These are phyloP conservation scores for Lampris incognitus DNA, from an alignment of 2,113 vertebrate species.

Conservation along the genomic window DNA sequence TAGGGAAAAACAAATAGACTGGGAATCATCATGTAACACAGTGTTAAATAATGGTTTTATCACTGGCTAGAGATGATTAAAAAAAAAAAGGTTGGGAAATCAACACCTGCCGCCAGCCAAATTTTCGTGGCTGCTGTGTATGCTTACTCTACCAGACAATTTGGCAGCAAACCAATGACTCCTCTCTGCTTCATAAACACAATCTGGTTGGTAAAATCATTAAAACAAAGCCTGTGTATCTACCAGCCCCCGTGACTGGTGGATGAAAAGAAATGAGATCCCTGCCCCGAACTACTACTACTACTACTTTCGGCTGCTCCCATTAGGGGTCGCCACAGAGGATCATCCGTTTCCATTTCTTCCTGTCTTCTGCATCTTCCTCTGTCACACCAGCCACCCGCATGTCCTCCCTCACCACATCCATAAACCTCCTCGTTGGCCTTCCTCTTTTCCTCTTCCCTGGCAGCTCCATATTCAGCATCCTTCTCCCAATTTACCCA, in stretches of 20 bases:
- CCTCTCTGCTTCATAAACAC: constrained; percentile 35
- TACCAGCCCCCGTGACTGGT: constrained; percentile 20
- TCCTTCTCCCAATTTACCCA: too few relatives aligned
- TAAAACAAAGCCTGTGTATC: constrained; percentile 4
- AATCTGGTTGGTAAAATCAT: constrained; percentile 30
- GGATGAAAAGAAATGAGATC: constrained; percentile 28
- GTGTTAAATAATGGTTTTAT: constrained; percentile 51
- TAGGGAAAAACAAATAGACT: constrained; percentile 32
- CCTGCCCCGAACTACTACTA: neutral
- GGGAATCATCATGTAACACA: constrained; percentile 39
- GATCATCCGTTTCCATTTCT: too few relatives aligned
- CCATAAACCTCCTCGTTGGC: too few relatives aligned
- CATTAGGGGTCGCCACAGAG: too few relatives aligned
- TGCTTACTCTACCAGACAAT: constrained; percentile 51
- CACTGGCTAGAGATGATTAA: constrained; percentile 41
- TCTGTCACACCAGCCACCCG: too few relatives aligned
- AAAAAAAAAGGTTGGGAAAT: constrained; percentile 56
- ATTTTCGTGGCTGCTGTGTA: constrained; percentile 41
- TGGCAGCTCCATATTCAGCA: too few relatives aligned
- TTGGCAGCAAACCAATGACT: constrained; percentile 50
- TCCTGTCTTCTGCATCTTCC: too few relatives aligned
- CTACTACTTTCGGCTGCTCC: too few relatives aligned
- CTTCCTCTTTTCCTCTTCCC: too few relatives aligned
- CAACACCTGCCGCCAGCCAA: constrained; percentile 69
- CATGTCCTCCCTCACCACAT: too few relatives aligned